Percentiles rank a stretch among this genome's conserved stretches.
Conservation (phyloP, 2,888 invertebrate species). For the Gymnoscelis rufifasciata region DNA sequence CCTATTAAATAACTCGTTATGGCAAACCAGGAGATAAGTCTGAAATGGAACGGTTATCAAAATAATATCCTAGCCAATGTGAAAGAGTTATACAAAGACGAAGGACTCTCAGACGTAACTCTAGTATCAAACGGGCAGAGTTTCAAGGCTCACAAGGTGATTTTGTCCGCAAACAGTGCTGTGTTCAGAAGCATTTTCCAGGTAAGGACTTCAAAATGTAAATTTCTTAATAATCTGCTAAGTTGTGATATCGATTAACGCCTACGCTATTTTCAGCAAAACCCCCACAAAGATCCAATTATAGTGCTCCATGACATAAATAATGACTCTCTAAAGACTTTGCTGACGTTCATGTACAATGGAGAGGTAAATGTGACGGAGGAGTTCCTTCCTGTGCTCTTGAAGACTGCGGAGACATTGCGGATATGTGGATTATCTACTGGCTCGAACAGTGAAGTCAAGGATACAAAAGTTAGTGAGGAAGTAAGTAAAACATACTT, state of each 20-base stretch:
- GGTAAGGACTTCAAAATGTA: constrained; percentile 49
- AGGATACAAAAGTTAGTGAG: constrained; percentile 50
- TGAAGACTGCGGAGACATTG: constrained; percentile 84
- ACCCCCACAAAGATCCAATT: constrained; percentile 86
- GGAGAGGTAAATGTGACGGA: constrained; percentile 86
- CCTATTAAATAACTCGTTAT: constrained; percentile 37
- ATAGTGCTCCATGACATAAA: constrained; percentile 86
- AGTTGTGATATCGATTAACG: constrained; percentile 40
- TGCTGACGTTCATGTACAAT: constrained; percentile 85
- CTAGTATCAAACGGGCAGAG: constrained; percentile 82
- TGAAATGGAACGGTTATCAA: constrained; percentile 85
- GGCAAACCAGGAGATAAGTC: constrained; percentile 81
- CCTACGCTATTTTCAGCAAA: constrained; percentile 80
- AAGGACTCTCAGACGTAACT: constrained; percentile 83
- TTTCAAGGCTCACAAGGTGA: constrained; percentile 83
- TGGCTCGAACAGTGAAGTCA: constrained; percentile 53
- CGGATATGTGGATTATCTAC: constrained; percentile 85
- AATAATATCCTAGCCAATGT: constrained; percentile 82
- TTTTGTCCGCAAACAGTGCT: constrained; percentile 83
- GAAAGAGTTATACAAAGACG: constrained; percentile 81
- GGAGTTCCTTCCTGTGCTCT: constrained; percentile 81
- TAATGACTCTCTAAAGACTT: constrained; percentile 81
- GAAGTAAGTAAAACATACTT: constrained; percentile 59
- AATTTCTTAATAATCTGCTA: constrained; percentile 9
- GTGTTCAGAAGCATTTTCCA: constrained; percentile 82